phyloP scores from a whole-genome alignment of 1,140 invertebrate genomes.

The Rhagoletis zephyria region DNA sequence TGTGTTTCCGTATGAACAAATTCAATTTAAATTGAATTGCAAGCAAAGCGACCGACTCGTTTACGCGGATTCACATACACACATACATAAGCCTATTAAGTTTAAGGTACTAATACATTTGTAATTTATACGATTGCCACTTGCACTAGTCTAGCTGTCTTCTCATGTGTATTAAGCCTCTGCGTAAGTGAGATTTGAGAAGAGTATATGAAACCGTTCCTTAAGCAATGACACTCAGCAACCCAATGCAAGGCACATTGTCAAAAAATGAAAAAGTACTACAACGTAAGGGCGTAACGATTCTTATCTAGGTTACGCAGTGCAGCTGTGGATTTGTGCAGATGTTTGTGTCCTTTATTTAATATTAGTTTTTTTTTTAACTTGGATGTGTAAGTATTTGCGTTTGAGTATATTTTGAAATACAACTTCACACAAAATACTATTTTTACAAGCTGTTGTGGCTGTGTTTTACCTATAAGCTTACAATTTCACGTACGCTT shows the following conservation, averaged over 20 bases:
- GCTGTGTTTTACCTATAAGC: not conserved
- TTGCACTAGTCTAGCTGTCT: not conserved
- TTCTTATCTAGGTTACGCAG: not conserved
- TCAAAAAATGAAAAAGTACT: not conserved
- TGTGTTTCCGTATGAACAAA: not conserved
- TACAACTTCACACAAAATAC: not conserved
- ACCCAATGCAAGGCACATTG: not conserved
- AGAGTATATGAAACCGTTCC: slow-evolving; percentile 1
- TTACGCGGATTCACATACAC: not conserved
- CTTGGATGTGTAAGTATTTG: too few relatives aligned
- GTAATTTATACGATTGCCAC: slow-evolving; percentile 4
- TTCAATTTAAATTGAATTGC: slow-evolving; percentile 2
- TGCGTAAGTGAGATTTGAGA: not conserved
- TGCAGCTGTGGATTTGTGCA: not conserved
- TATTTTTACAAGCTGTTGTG: not conserved
- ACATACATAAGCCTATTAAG: not conserved
- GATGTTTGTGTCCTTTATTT: not conserved
- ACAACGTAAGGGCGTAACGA: not conserved
- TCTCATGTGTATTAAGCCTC: not conserved
- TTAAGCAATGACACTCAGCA: slow-evolving; percentile 20
- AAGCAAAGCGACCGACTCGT: not conserved
- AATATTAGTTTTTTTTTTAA: not conserved
- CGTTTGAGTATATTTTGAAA: too few relatives aligned
- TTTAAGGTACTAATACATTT: slow-evolving; percentile 6
- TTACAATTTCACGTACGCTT: not conserved